phyloP scores from a whole-genome alignment of 2,113 vertebrate species.

The Actinemys pallida region DNA sequence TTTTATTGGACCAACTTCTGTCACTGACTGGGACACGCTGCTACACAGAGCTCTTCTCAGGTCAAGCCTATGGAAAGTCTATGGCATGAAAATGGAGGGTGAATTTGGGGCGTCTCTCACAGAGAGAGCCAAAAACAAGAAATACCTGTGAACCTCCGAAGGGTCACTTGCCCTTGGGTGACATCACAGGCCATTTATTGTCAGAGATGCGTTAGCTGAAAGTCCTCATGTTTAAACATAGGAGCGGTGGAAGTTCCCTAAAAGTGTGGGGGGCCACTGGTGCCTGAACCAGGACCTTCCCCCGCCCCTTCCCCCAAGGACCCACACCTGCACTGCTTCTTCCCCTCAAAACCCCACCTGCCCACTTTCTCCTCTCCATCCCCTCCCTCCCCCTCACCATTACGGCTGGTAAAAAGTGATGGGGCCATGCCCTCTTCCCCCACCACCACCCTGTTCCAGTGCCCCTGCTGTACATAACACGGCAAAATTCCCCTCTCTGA shows the following conservation, averaged over 20 bases:
- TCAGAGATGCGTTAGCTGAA: neutral
- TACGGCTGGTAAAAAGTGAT: no score
- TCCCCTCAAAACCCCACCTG: no score
- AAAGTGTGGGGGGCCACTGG: no score
- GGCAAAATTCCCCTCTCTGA: neutral
- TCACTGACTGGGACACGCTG: neutral
- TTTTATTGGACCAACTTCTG: neutral
- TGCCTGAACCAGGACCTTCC: no score
- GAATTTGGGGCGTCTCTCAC: neutral
- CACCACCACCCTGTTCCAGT: no score
- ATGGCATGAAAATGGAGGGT: neutral
- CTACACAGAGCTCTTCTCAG: neutral
- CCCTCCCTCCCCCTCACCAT: no score
- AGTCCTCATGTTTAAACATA: neutral
- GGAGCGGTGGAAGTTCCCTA: no score
- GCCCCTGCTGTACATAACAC: neutral
- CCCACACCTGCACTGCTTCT: no score
- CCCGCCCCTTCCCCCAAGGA: no score
- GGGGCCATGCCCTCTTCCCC: no score
- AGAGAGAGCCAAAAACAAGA: neutral
- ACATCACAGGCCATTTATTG: neutral
- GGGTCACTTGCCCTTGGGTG: neutral
- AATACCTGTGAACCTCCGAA: neutral
- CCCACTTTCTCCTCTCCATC: no score
- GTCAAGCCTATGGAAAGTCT: neutral